These are phyloP conservation scores for Danio albolineatus DNA, from an alignment of 2,797 vertebrate species.

Conservation along the genomic window DNA sequence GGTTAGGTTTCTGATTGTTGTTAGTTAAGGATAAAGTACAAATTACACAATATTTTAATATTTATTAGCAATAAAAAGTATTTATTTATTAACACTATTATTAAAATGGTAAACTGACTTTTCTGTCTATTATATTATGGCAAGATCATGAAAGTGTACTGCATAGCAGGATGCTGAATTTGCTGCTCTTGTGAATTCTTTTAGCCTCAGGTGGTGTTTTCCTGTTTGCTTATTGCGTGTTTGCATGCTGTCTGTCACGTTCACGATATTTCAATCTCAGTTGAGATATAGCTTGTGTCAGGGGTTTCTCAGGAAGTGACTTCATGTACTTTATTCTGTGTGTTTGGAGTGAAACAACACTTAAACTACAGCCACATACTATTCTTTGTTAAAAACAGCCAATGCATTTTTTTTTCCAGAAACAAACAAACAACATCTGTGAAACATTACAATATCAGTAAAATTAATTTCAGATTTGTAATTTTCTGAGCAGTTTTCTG, in stretches of 20 bases:
- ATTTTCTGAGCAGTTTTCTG: too few relatives aligned
- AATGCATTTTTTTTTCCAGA: too few relatives aligned
- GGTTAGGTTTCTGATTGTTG: too few relatives aligned
- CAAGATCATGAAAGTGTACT: background rate
- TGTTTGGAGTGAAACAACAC: background rate
- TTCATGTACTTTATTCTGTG: background rate
- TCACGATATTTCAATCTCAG: slow-evolving; percentile 26
- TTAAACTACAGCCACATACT: background rate
- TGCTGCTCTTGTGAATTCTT: background rate
- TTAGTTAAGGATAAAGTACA: too few relatives aligned
- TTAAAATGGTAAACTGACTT: too few relatives aligned
- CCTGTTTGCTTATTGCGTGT: background rate
- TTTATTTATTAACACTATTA: too few relatives aligned
- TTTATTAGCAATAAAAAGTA: too few relatives aligned
- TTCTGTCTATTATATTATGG: background rate
- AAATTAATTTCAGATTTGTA: too few relatives aligned
- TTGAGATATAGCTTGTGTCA: slow-evolving; percentile 4
- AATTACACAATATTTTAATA: too few relatives aligned
- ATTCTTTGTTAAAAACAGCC: background rate
- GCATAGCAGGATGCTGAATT: background rate
- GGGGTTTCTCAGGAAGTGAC: slow-evolving; percentile 47
- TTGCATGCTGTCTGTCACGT: slow-evolving; percentile 34
- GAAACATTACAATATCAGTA: too few relatives aligned
- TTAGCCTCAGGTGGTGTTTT: background rate
- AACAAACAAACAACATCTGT: too few relatives aligned